Evolutionary conservation across 2,888 invertebrate genomes (phyloP).

Genomic region (Horisme vitalbata): DNA sequence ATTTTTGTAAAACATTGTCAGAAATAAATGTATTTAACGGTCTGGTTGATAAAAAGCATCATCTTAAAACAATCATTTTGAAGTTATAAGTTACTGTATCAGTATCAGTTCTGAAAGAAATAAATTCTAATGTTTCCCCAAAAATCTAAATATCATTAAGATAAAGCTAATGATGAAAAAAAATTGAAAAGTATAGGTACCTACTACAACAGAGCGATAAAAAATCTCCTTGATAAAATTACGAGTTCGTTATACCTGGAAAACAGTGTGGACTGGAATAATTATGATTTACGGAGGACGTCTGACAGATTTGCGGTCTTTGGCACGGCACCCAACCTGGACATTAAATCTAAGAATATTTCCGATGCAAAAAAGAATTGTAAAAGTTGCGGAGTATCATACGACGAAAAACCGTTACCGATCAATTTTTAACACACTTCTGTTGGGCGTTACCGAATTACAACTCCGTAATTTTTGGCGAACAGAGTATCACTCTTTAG

Average conservation of each 20-base stretch:
- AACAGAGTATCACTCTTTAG: background rate
- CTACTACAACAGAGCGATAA: slow-evolving; percentile 7
- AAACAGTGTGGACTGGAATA: slow-evolving; percentile 6
- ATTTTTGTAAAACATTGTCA: slow-evolving; percentile 4
- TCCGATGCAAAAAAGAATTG: slow-evolving; percentile 3
- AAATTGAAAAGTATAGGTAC: background rate
- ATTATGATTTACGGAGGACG: slow-evolving; percentile 13
- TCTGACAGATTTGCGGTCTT: slow-evolving; percentile 16
- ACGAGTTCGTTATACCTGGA: slow-evolving; percentile 24
- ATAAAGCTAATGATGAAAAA: slow-evolving; percentile 4
- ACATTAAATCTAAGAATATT: slow-evolving; percentile 1
- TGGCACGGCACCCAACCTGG: slow-evolving; percentile 12
- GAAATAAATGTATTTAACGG: slow-evolving; percentile 5
- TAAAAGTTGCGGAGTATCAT: slow-evolving; percentile 1
- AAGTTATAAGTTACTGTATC: background rate
- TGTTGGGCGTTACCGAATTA: background rate
- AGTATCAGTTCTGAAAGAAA: background rate
- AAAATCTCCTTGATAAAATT: slow-evolving; percentile 20
- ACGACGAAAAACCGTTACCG: slow-evolving; percentile 19
- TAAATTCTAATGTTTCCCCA: background rate
- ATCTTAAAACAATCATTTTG: slow-evolving; percentile 16
- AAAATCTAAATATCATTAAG: background rate
- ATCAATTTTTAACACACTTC: slow-evolving; percentile 13
- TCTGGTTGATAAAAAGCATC: slow-evolving; percentile 12
- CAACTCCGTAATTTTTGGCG: background rate